A percentile compares a stretch with the other conserved stretches of the same genome.
Conservation (phyloP, 2,888 invertebrate genomes). For the Cheilosia vulpina region DNA sequence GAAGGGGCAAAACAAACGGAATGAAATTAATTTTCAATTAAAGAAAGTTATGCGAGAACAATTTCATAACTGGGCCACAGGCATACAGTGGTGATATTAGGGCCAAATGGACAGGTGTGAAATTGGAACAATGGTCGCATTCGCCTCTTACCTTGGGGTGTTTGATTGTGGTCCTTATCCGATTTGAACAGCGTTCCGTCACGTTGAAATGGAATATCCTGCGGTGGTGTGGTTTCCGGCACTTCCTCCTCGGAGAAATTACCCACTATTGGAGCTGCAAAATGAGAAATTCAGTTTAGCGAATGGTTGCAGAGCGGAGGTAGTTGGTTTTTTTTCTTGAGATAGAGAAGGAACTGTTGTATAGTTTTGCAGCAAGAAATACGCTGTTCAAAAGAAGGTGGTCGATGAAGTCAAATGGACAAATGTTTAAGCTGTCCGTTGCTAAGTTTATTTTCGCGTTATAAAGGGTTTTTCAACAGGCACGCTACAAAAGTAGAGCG, state of each 20-base stretch:
- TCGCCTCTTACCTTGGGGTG: constrained; percentile 51
- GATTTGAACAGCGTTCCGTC: constrained; percentile 56
- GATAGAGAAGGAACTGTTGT: too few relatives aligned
- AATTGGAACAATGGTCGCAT: constrained; percentile 7
- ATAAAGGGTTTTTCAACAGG: too few relatives aligned
- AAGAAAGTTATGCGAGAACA: constrained; percentile 38
- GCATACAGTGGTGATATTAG: constrained; percentile 1
- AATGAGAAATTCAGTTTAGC: background rate
- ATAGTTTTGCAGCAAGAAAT: too few relatives aligned
- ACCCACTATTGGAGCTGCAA: constrained; percentile 62
- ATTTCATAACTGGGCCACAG: constrained; percentile 52
- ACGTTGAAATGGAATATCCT: constrained; percentile 58
- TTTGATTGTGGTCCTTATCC: constrained; percentile 61
- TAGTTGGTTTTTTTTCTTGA: background rate
- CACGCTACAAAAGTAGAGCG: too few relatives aligned
- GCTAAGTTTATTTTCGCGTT: too few relatives aligned
- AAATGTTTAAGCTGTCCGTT: too few relatives aligned
- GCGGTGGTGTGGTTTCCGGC: constrained; percentile 59
- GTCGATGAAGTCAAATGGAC: background rate
- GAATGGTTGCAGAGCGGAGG: background rate
- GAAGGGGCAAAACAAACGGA: background rate
- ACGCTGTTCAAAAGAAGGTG: background rate
- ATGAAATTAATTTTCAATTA: constrained; percentile 59
- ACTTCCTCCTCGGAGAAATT: constrained; percentile 68
- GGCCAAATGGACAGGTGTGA: constrained; percentile 1